These are phyloP conservation scores for Ericerus pela DNA, from an alignment of 1,140 invertebrate genomes.

Conservation along the genomic window DNA sequence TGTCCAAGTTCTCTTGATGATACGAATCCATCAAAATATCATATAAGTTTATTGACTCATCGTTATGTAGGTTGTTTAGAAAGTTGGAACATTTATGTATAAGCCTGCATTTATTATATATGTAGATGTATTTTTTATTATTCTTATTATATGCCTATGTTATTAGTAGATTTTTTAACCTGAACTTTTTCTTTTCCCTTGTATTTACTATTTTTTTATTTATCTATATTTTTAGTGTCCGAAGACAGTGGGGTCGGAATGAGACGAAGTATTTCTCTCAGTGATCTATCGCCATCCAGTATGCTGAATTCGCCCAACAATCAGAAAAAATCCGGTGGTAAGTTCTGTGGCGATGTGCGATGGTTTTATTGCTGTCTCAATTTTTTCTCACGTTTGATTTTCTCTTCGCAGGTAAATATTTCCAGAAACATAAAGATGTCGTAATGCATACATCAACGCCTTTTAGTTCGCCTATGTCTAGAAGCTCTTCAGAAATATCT, in stretches of 20 bases:
- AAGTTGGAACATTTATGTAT: too few relatives aligned
- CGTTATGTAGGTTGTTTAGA: too few relatives aligned
- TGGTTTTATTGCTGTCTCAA: not conserved
- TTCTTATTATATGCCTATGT: too few relatives aligned
- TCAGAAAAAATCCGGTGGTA: conserved; percentile 1
- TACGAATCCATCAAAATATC: too few relatives aligned
- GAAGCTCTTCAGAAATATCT: conserved; percentile 4
- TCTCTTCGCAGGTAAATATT: conserved; percentile 1
- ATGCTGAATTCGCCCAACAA: not conserved
- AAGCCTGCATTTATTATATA: too few relatives aligned
- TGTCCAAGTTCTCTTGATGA: too few relatives aligned
- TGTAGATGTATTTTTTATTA: too few relatives aligned
- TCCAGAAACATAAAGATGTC: not conserved
- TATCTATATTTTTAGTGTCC: not conserved
- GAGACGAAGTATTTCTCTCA: not conserved
- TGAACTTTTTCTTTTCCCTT: too few relatives aligned
- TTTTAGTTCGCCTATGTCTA: not conserved
- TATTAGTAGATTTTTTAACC: too few relatives aligned
- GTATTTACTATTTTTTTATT: too few relatives aligned
- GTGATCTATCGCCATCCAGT: not conserved
- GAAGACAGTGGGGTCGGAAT: not conserved
- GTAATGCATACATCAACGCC: not conserved
- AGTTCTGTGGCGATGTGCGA: not conserved
- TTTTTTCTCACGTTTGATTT: not conserved
- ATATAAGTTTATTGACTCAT: too few relatives aligned